Conservation (phyloP, 1,140 invertebrate genomes). For the Drosophila suzukii region DNA sequence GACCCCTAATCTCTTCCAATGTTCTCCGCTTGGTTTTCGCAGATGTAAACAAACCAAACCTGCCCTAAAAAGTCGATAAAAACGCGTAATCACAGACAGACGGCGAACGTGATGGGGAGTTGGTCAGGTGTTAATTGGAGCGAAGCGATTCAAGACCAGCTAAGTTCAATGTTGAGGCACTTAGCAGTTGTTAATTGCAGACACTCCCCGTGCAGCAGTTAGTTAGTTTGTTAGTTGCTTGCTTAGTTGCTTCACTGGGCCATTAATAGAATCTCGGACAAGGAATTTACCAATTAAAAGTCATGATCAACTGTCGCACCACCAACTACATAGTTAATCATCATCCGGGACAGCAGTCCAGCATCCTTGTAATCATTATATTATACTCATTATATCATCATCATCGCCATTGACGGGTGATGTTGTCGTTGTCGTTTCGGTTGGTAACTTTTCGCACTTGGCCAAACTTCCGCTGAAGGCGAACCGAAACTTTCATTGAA, state of each 20-base stretch:
- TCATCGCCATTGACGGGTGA: constrained; percentile 20
- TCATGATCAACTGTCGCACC: constrained; percentile 41
- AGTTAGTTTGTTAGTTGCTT: constrained; percentile 12
- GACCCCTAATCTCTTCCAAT: constrained; percentile 30
- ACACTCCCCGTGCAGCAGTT: constrained; percentile 23
- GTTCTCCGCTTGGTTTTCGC: constrained; percentile 13
- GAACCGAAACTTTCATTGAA: constrained; percentile 61
- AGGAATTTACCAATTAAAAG: constrained; percentile 50
- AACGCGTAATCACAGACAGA: neutral
- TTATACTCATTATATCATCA: constrained; percentile 6
- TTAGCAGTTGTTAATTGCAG: constrained; percentile 46
- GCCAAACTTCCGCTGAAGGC: constrained; percentile 53
- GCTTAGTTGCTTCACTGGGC: constrained; percentile 26
- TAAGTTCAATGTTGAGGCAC: constrained; percentile 51
- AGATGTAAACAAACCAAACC: constrained; percentile 6
- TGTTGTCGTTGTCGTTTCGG: constrained; percentile 49
- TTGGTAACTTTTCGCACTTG: constrained; percentile 59
- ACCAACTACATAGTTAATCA: constrained; percentile 37
- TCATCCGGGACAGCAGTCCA: constrained; percentile 12
- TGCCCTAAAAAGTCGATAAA: constrained; percentile 20
- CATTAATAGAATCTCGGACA: constrained; percentile 40
- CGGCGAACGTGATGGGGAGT: constrained; percentile 21
- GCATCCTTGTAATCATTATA: constrained; percentile 16
- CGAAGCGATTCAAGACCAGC: constrained; percentile 37
- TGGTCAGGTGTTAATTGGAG: constrained; percentile 47